These are phyloP conservation scores for Phortica variegata DNA, from an alignment of 1,140 invertebrate species.

Conservation along the genomic window DNA sequence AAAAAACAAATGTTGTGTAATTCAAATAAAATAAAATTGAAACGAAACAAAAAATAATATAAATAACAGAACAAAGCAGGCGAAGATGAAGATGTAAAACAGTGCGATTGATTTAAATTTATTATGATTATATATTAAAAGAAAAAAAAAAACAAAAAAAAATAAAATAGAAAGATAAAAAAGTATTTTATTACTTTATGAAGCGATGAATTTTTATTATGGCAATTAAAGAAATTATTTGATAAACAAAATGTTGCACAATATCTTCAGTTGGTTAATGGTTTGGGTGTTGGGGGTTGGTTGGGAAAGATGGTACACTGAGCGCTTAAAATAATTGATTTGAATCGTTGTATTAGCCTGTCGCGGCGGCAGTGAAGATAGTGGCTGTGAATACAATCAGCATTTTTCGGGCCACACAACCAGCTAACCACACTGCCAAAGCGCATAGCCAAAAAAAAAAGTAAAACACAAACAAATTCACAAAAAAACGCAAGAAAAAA, in stretches of 20 bases:
- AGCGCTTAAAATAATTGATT: background rate
- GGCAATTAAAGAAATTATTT: no score
- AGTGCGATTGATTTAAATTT: conserved; percentile 53
- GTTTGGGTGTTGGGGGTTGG: no score
- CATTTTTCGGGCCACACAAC: conserved; percentile 71
- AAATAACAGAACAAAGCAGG: conserved; percentile 28
- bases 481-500: background rate
- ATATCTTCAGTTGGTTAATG: no score
- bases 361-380: conserved; percentile 89
- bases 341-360: conserved; percentile 42
- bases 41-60: conserved; percentile 19
- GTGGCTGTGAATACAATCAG: conserved; percentile 77
- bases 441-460: conserved; percentile 60
- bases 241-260: no score
- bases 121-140: conserved; percentile 38
- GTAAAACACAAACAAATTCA: conserved; percentile 4
- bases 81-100: conserved; percentile 17
- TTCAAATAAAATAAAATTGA: conserved; percentile 45
- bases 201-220: conserved; percentile 2
- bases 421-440: conserved; percentile 99
- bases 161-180: conserved; percentile 18
- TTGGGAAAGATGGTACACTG: conserved; percentile 2
- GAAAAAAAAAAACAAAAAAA: conserved; percentile 25
- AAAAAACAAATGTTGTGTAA: conserved; percentile 51
- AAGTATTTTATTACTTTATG: no score